Conservation (phyloP, 1,140 invertebrate species). For the Cardiocondyla obscurior region DNA sequence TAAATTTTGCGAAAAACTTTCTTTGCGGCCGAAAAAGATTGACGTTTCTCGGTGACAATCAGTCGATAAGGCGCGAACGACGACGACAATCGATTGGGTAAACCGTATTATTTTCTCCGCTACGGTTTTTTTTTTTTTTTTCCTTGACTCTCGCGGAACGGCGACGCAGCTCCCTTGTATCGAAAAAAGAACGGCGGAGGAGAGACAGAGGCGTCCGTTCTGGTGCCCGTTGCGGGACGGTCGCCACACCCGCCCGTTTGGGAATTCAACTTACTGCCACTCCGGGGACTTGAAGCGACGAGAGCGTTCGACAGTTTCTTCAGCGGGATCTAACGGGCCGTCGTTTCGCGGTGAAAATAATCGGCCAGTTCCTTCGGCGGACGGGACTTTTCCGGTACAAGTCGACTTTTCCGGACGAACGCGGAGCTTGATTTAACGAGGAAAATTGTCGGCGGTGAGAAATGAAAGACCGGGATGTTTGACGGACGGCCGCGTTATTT, state of each 20-base stretch:
- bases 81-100: conserved; percentile 9
- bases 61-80: conserved; percentile 17
- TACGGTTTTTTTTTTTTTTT: background rate
- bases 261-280: conserved; percentile 83
- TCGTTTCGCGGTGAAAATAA: conserved; percentile 46
- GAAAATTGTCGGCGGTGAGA: background rate
- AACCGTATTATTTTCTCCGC: conserved; percentile 2
- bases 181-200: conserved; percentile 22
- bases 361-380: background rate
- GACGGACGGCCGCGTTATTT: background rate
- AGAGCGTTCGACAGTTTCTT: conserved; percentile 66
- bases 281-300: conserved; percentile 64
- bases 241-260: conserved; percentile 84
- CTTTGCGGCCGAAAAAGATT: background rate
- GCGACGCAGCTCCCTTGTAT: background rate
- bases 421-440: background rate
- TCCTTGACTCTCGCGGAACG: background rate
- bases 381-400: background rate
- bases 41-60: conserved; percentile 8
- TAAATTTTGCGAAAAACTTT: background rate
- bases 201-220: conserved; percentile 75
- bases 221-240: conserved; percentile 81
- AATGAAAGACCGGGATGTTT: background rate
- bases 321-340: conserved; percentile 65
- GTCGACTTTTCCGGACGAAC: background rate